Conservation (phyloP, 1,140 invertebrate species). For the Lycorma delicatula region DNA sequence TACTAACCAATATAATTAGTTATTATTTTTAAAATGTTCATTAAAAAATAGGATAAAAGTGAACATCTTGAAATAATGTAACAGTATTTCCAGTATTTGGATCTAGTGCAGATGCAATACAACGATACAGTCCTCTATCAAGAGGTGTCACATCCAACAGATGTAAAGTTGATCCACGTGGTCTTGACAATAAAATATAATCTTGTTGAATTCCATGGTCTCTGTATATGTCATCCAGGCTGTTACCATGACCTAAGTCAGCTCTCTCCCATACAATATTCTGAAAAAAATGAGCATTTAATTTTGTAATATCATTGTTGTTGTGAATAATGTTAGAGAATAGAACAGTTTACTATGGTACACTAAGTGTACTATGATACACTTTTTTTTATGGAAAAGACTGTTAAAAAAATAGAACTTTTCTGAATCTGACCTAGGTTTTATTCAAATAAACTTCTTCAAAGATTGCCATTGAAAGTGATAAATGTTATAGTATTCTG, state of each 20-base stretch:
- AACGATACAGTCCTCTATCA: conserved; percentile 30
- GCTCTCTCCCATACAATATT: conserved; percentile 32
- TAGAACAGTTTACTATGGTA: no score
- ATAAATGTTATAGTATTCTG: no score
- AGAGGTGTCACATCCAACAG: conserved; percentile 22
- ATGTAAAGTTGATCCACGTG: conserved; percentile 26
- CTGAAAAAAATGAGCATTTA: conserved; percentile 17
- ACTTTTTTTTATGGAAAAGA: no score
- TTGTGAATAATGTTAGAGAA: no score
- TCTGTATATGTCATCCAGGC: conserved; percentile 24
- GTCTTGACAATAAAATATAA: conserved; percentile 25
- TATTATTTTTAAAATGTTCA: no score
- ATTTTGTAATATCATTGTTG: no score
- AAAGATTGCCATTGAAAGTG: no score
- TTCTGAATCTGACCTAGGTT: no score
- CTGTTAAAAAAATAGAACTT: no score
- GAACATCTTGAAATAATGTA: conserved; percentile 30
- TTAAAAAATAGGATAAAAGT: conserved; percentile 25
- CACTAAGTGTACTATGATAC: no score
- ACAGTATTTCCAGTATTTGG: conserved; percentile 11
- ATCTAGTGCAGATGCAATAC: conserved; percentile 27
- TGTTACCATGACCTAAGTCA: conserved; percentile 24
- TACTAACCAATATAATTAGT: no score
- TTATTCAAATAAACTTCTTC: no score
- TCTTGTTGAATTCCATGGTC: conserved; percentile 15